phyloP scores from a whole-genome alignment of 1,140 invertebrate species.

The Eufriesea mexicana region DNA sequence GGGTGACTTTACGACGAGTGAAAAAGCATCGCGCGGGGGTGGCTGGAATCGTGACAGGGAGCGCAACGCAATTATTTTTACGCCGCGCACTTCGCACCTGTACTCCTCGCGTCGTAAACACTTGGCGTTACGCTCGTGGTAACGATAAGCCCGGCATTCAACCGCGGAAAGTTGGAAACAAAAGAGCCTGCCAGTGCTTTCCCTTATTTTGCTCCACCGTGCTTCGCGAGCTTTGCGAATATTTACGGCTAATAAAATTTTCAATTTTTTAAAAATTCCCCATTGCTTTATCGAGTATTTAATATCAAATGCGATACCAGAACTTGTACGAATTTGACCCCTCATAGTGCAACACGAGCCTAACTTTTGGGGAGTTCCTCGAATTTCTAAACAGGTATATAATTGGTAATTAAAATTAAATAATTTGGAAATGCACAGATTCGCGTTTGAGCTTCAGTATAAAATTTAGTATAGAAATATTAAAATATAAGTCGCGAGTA shows the following conservation, averaged over 20 bases:
- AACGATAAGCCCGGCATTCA: conserved; percentile 1
- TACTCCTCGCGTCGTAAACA: conserved; percentile 57
- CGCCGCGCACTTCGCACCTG: conserved; percentile 57
- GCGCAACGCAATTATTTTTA: conserved; percentile 61
- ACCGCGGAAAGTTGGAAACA: conserved; percentile 4
- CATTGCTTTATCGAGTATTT: too few relatives aligned
- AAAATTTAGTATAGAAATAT: too few relatives aligned
- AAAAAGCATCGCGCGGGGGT: conserved; percentile 49
- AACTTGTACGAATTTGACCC: too few relatives aligned
- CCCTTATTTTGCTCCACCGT: neutral
- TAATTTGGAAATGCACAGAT: too few relatives aligned
- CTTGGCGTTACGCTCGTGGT: conserved; percentile 5
- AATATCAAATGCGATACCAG: too few relatives aligned
- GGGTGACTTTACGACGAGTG: conserved; percentile 65
- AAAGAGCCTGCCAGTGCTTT: neutral
- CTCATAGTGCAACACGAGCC: too few relatives aligned
- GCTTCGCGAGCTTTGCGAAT: neutral
- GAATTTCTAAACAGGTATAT: too few relatives aligned
- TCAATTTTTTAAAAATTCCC: too few relatives aligned
- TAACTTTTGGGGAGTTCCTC: too few relatives aligned
- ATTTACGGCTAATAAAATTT: neutral
- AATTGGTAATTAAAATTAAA: too few relatives aligned
- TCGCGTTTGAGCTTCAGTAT: too few relatives aligned
- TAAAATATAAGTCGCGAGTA: too few relatives aligned
- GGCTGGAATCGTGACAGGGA: conserved; percentile 55